Percentiles rank a stretch among this genome's conserved stretches.
These are phyloP conservation scores for Caradrina clavipalpis DNA, from an alignment of 2,888 invertebrate species.

Conservation along the genomic window DNA sequence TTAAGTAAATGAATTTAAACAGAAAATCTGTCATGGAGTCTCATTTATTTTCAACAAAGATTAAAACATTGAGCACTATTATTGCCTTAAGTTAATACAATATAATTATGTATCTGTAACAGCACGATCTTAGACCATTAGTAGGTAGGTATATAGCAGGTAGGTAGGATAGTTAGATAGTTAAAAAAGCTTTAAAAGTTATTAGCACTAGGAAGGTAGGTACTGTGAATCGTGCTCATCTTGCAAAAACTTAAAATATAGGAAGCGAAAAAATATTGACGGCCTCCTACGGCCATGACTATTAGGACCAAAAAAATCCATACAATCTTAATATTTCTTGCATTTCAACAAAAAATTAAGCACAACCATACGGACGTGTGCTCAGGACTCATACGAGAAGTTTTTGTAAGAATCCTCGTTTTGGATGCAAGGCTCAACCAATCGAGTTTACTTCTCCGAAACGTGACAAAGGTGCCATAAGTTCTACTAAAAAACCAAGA, in stretches of 20 bases:
- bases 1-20: constrained; percentile 6
- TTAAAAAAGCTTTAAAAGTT: neutral
- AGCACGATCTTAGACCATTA: neutral
- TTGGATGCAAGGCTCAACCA: constrained; percentile 79
- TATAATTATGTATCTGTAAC: neutral
- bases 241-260: constrained; percentile 24
- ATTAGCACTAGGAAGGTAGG: neutral
- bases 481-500: constrained; percentile 24
- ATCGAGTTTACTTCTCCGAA: constrained; percentile 78
- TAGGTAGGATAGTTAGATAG: too few relatives aligned
- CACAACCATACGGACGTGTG: constrained; percentile 12
- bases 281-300: constrained; percentile 17
- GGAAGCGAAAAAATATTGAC: constrained; percentile 29
- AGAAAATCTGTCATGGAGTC: neutral
- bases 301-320: constrained; percentile 29
- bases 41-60: constrained; percentile 1
- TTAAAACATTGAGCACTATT: neutral
- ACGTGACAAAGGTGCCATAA: constrained; percentile 75
- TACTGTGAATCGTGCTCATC: constrained; percentile 8
- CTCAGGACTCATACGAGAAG: constrained; percentile 16
- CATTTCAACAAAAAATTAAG: constrained; percentile 37
- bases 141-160: neutral
- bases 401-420: constrained; percentile 66
- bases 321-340: constrained; percentile 24
- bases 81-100: neutral